Percentiles rank a stretch among this genome's conserved stretches.
Conservation (phyloP, 2,888 invertebrate genomes). For the Notocelia uddmanniana region DNA sequence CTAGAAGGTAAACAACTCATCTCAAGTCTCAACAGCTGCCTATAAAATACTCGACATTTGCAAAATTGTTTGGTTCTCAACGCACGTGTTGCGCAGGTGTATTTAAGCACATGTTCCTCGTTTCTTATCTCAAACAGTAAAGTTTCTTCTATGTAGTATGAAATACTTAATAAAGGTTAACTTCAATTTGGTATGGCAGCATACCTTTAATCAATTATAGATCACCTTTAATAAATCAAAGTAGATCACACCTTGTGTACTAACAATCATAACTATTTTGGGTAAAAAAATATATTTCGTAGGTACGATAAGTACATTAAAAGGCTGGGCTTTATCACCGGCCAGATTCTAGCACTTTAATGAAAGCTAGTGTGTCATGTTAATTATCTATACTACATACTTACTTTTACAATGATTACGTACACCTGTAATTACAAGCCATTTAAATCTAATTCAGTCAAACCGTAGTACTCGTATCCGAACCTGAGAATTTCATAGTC, state of each 20-base stretch:
- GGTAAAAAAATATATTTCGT: neutral
- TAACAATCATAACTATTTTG: neutral
- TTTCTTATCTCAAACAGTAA: constrained; percentile 24
- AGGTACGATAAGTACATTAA: too few relatives aligned
- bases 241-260: neutral
- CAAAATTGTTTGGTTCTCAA: constrained; percentile 31
- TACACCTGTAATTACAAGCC: constrained; percentile 9
- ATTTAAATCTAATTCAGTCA: constrained; percentile 23
- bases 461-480: too few relatives aligned
- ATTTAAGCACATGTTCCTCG: constrained; percentile 30
- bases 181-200: neutral
- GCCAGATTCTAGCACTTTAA: too few relatives aligned
- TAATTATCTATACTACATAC: too few relatives aligned
- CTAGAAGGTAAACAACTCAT: neutral
- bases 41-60: constrained; percentile 24
- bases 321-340: too few relatives aligned
- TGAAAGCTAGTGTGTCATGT: neutral
- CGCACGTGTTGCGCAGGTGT: constrained; percentile 43
- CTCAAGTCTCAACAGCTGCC: constrained; percentile 19
- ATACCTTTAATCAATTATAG: constrained; percentile 2
- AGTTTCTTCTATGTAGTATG: neutral
- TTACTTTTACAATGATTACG: neutral
- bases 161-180: constrained; percentile 14
- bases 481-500: constrained; percentile 35
- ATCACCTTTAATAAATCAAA: neutral